Conservation (phyloP, 2,113 vertebrate species). For the Sterrhoptilus dennistouni region DNA sequence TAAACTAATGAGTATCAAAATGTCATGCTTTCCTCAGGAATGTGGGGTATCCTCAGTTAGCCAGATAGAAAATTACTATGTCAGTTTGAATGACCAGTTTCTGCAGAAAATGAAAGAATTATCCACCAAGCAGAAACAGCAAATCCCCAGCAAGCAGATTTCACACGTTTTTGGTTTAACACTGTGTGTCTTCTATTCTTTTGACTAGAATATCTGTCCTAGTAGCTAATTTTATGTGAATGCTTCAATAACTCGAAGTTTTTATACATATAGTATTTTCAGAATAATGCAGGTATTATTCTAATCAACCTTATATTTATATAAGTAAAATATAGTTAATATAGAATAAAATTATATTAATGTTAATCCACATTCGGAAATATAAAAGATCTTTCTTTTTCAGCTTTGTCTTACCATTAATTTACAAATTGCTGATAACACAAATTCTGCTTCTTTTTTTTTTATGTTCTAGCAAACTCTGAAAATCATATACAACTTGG, state of each 20-base stretch:
- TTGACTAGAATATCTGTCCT: not conserved
- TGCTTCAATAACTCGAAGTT: not conserved
- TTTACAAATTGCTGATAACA: not conserved
- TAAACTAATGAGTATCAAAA: conserved; percentile 43
- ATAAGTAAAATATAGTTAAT: not conserved
- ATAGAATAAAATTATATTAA: not conserved
- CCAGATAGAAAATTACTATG: conserved; percentile 38
- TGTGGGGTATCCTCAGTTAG: not conserved
- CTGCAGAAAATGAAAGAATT: conserved; percentile 4
- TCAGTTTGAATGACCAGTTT: conserved; percentile 31
- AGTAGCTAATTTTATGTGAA: not conserved
- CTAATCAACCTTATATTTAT: not conserved
- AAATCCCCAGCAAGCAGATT: not conserved
- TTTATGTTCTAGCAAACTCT: not conserved
- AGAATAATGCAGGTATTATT: not conserved
- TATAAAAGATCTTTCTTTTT: not conserved
- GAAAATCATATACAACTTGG: not conserved
- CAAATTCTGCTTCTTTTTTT: not conserved
- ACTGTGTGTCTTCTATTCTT: not conserved
- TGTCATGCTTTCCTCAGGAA: not conserved
- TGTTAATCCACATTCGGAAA: not conserved
- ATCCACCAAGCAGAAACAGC: conserved; percentile 5
- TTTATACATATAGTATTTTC: not conserved
- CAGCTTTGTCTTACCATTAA: not conserved
- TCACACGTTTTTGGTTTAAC: not conserved